Percentiles rank a stretch among this genome's conserved stretches.
phyloP scores from a whole-genome alignment of 2,888 invertebrate genomes.

The Saturnia pavonia region DNA sequence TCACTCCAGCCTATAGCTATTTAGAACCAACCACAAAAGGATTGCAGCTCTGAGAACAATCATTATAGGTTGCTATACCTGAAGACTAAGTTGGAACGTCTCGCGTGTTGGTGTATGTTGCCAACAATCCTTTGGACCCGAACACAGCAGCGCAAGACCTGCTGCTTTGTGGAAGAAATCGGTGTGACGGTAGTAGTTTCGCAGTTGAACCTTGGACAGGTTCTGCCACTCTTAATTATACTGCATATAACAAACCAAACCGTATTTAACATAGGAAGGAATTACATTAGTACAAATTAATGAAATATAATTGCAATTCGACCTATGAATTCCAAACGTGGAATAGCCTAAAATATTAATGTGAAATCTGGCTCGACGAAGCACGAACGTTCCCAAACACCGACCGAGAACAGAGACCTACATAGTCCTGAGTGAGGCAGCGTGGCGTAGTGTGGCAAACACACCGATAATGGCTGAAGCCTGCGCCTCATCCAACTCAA shows the following conservation, averaged over 20 bases:
- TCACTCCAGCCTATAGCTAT: no score
- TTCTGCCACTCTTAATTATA: no score
- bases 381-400: background rate
- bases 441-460: background rate
- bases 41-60: no score
- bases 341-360: background rate
- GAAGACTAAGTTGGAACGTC: no score
- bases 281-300: background rate
- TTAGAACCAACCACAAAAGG: no score
- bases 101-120: no score
- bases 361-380: constrained; percentile 1
- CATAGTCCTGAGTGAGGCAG: background rate
- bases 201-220: no score
- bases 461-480: background rate
- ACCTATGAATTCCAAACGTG: background rate
- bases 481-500: background rate
- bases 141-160: no score
- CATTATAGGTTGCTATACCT: no score
- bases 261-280: background rate
- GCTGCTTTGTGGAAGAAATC: no score
- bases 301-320: background rate
- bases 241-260: background rate
- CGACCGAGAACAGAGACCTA: background rate
- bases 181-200: no score
- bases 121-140: no score